These are phyloP conservation scores for Sphecodes monilicornis DNA, from an alignment of 2,888 invertebrate species.

Conservation along the genomic window DNA sequence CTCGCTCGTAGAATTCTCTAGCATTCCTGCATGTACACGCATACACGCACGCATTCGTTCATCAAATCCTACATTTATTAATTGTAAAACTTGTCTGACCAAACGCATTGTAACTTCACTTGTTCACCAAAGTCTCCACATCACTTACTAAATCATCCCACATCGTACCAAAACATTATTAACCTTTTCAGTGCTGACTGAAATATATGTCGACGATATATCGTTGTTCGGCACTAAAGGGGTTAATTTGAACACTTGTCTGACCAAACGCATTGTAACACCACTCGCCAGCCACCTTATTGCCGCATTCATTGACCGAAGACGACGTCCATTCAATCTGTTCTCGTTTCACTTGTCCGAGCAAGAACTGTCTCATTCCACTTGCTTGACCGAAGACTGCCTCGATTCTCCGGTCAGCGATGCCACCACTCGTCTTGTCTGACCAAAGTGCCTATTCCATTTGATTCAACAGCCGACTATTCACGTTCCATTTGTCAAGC, in stretches of 20 bases:
- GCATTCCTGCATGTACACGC: too few relatives aligned
- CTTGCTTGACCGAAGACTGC: constrained; percentile 1
- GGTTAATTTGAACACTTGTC: background rate
- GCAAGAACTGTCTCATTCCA: background rate
- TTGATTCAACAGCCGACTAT: background rate
- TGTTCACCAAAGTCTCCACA: too few relatives aligned
- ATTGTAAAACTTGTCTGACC: too few relatives aligned
- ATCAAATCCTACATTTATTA: too few relatives aligned
- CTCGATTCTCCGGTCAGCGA: background rate
- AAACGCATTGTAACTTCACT: too few relatives aligned
- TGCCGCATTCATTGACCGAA: background rate
- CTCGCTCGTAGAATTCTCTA: too few relatives aligned
- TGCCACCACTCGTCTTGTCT: background rate
- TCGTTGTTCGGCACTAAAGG: background rate
- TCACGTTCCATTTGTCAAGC: background rate
- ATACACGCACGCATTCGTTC: too few relatives aligned
- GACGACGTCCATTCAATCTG: constrained; percentile 8
- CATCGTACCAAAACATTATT: too few relatives aligned
- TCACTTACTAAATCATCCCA: too few relatives aligned
- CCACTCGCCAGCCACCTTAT: background rate
- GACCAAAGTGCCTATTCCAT: background rate
- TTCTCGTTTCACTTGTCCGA: background rate
- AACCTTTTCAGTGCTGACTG: background rate
- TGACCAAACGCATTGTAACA: background rate
- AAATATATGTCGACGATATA: background rate